Base-by-base conservation (phyloP, 1,140 invertebrate species). In the Heliconius hermathena region DNA sequence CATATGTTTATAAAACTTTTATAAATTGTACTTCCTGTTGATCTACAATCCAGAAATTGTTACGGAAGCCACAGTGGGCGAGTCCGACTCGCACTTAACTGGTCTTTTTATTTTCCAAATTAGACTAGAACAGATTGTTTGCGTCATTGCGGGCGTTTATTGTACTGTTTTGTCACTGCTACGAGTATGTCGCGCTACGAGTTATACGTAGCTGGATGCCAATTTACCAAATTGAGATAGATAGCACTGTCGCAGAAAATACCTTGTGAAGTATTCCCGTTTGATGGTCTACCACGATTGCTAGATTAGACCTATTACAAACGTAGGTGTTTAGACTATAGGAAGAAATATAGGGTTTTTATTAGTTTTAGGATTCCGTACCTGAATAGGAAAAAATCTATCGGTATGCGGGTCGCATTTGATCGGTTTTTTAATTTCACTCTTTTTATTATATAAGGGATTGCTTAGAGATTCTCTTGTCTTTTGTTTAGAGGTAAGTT, bases 221-320 rank as follows among this genome's bases (percentile, higher is more conserved):
- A 74, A 74, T 74, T 74, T 46, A 54, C 20, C 49, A 74, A 54
- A 74, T 74, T 74, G 73, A 74, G 73, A 74, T 8, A n/a, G 38
- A 74, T 74, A 29, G 8, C 9, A 29, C 38, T 38, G 73, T 29
- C 73, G 46, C 2, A 49, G 73, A 16, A 9, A 49, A 20, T 74
- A 52, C 49, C 46, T 66, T 6, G 41, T 29, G 22, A 49, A 74
- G 18, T 46, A 54, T 74, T 74, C 33, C 46, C 18, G 54, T 74
- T 54, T 29, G 13, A 66, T 66, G 60, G 9, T 66, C 26, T 29
- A 66, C 60, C 22, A 13, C 5, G 1, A 16, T 0, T 29, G 60
- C 11, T 66, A 66, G 11, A 66, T 18, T 16, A 60, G 8, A 60
- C 1, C 20, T 22, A 60, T 60, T 60, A 57, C 2, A 60, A 26